Conservation (phyloP, 2,888 invertebrate species). For the Coenonympha glycerion region DNA sequence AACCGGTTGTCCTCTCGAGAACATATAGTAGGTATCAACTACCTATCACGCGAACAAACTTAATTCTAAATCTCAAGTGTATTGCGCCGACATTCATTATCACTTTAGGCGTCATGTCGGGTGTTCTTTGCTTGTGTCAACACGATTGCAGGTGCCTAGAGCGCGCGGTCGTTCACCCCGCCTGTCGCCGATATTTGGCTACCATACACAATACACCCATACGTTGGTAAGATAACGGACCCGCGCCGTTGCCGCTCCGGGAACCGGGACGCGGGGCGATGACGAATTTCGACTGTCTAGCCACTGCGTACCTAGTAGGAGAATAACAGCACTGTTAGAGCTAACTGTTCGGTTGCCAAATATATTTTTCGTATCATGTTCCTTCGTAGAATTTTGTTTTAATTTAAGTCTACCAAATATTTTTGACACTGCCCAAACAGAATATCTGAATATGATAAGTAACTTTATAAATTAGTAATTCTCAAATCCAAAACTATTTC, state of each 20-base stretch:
- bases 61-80: conserved; percentile 45
- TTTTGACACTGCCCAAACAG: no score
- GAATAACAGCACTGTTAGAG: background rate
- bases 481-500: no score
- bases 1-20: conserved; percentile 26
- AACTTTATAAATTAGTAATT: no score
- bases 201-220: conserved; percentile 54
- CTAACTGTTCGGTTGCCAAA: background rate
- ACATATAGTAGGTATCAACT: conserved; percentile 9
- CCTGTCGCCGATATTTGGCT: conserved; percentile 67
- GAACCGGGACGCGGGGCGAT: conserved; percentile 31
- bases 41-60: conserved; percentile 17
- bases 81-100: conserved; percentile 60
- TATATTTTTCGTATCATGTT: no score
- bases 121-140: conserved; percentile 56
- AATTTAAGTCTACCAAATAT: no score
- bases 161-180: conserved; percentile 61
- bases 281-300: conserved; percentile 19
- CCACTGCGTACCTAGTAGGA: conserved; percentile 6
- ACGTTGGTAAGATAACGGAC: conserved; percentile 52
- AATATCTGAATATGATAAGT: no score
- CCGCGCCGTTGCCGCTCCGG: conserved; percentile 33
- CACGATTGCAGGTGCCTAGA: conserved; percentile 67
- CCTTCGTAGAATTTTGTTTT: background rate
- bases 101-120: conserved; percentile 58